Evolutionary conservation across 2,797 vertebrate genomes (phyloP).

Genomic region (Pantherophis alleghaniensis): DNA sequence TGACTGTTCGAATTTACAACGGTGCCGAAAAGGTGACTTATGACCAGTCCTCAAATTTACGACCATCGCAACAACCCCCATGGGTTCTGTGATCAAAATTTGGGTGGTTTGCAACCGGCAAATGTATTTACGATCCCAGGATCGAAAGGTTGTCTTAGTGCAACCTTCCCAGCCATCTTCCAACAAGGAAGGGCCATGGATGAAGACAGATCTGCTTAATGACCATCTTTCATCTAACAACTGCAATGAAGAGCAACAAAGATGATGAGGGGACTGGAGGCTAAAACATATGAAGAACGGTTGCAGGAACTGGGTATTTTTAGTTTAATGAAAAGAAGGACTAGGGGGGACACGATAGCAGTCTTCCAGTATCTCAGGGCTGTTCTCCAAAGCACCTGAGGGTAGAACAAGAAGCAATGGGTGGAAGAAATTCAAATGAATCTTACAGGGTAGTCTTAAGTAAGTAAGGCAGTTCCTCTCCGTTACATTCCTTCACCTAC

Average conservation of each 20-base stretch:
- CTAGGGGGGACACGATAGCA: too few relatives aligned
- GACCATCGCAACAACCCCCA: not conserved
- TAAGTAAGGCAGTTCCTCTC: not conserved
- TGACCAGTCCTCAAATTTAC: not conserved
- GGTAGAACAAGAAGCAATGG: too few relatives aligned
- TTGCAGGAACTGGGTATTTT: too few relatives aligned
- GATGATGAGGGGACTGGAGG: too few relatives aligned
- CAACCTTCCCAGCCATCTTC: not conserved
- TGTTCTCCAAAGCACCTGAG: too few relatives aligned
- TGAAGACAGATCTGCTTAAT: not conserved
- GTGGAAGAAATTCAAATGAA: not conserved
- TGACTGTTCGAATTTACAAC: not conserved
- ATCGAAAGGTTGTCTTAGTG: not conserved
- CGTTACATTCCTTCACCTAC: too few relatives aligned
- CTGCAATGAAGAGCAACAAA: not conserved
- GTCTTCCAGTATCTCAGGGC: too few relatives aligned
- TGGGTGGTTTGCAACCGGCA: not conserved
- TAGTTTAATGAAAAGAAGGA: too few relatives aligned
- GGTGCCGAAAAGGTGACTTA: not conserved
- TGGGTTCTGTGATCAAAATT: not conserved
- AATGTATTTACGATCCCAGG: not conserved
- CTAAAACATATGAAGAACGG: too few relatives aligned
- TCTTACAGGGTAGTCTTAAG: not conserved
- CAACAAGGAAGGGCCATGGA: not conserved
- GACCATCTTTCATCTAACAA: not conserved